phyloP scores from a whole-genome alignment of 2,113 vertebrate species.

The Clinocottus analis region DNA sequence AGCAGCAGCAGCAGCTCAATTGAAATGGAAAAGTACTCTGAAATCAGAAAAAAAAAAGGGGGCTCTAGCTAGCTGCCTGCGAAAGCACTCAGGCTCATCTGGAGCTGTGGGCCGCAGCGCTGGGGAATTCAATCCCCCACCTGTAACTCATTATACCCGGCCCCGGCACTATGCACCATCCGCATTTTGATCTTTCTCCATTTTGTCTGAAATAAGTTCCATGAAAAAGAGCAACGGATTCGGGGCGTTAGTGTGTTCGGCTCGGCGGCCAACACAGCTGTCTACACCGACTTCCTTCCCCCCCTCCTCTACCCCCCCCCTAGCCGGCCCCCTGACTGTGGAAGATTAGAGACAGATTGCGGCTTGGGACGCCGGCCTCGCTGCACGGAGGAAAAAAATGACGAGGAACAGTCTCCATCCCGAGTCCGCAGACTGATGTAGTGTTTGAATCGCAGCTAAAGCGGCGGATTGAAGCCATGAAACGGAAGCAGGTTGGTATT shows the following conservation, averaged over 20 bases:
- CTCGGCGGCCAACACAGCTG: constrained; percentile 58
- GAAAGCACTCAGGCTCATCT: constrained; percentile 78
- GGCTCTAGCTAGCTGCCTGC: constrained; percentile 62
- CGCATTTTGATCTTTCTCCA: constrained; percentile 76
- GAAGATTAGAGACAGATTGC: constrained; percentile 78
- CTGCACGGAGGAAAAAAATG: constrained; percentile 64
- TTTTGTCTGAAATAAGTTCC: constrained; percentile 75
- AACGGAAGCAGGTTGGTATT: constrained; percentile 36
- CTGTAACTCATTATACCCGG: constrained; percentile 79
- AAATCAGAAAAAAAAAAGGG: constrained; percentile 69
- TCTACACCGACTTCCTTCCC: constrained; percentile 64
- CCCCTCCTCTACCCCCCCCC: too few relatives aligned
- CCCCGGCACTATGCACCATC: constrained; percentile 64
- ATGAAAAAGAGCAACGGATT: constrained; percentile 65
- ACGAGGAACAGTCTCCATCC: constrained; percentile 58
- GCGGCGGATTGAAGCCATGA: constrained; percentile 34
- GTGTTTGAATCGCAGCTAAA: constrained; percentile 63
- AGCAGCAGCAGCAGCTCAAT: constrained; percentile 58
- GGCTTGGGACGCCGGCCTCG: constrained; percentile 55
- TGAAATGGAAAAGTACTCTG: constrained; percentile 73
- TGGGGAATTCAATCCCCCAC: constrained; percentile 72
- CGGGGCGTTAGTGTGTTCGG: constrained; percentile 67
- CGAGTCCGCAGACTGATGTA: constrained; percentile 46
- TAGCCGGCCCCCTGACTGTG: constrained; percentile 60
- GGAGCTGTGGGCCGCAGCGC: constrained; percentile 62